Percentiles rank a stretch among this genome's conserved stretches.
Evolutionary conservation across 2,113 vertebrate species (phyloP).

Genomic region (Myocastor coypus): DNA sequence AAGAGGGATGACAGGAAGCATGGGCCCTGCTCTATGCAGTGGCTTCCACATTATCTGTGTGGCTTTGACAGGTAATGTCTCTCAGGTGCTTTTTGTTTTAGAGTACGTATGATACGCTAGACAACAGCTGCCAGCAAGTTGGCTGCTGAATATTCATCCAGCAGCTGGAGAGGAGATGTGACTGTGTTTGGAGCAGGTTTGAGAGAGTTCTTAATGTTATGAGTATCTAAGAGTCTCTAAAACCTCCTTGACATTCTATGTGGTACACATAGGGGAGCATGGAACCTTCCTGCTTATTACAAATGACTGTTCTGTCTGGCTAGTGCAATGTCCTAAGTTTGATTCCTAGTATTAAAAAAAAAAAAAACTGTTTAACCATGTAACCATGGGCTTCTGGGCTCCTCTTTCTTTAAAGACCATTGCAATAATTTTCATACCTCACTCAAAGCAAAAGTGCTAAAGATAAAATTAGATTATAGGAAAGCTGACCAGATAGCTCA

Average conservation of each 20-base stretch:
- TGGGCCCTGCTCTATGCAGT: background rate
- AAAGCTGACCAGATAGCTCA: no score
- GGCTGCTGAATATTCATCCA: background rate
- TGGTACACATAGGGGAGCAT: background rate
- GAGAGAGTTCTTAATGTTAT: background rate
- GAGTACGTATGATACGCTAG: background rate
- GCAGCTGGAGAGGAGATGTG: no score
- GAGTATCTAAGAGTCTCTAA: background rate
- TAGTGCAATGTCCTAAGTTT: no score
- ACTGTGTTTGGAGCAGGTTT: background rate
- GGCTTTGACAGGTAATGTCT: background rate
- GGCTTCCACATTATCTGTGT: background rate
- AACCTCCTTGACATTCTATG: background rate
- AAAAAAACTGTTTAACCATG: background rate
- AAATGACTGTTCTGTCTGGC: no score
- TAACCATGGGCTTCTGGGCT: background rate
- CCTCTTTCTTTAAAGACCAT: constrained; percentile 1
- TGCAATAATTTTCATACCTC: background rate
- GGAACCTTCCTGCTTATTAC: background rate
- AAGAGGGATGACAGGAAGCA: background rate
- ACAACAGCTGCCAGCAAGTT: background rate
- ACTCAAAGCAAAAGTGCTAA: background rate
- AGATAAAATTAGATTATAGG: constrained; percentile 12
- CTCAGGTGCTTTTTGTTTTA: background rate
- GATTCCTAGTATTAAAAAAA: no score